A percentile compares a stretch with the other conserved stretches of the same genome.
phyloP scores from a whole-genome alignment of 2,797 vertebrate genomes.

The Hirundo rustica region DNA sequence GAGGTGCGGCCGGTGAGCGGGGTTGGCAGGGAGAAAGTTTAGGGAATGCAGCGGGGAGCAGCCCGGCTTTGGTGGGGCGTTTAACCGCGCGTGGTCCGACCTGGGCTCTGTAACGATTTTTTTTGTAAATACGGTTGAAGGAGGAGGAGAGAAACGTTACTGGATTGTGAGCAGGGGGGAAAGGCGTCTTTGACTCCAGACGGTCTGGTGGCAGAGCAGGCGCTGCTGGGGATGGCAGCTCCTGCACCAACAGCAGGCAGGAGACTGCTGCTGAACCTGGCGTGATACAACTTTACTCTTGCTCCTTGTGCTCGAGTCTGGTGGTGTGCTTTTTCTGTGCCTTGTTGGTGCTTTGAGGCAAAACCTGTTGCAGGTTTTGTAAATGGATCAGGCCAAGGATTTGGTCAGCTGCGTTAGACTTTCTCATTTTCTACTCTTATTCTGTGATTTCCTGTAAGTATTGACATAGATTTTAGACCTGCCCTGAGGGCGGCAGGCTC shows the following conservation, averaged over 20 bases:
- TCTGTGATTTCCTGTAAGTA: not conserved
- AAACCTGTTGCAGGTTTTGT: not conserved
- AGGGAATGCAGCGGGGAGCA: accelerated
- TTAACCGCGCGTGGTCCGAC: accelerated
- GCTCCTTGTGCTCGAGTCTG: accelerated
- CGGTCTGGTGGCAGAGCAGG: accelerated
- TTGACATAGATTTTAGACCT: not conserved
- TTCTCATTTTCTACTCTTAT: not conserved
- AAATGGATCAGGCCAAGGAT: not conserved
- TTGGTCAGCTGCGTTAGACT: not conserved
- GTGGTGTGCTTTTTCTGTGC: accelerated
- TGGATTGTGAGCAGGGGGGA: accelerated
- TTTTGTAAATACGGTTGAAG: not conserved
- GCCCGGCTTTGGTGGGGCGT: accelerated
- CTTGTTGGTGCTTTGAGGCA: not conserved
- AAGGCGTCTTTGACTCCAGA: accelerated
- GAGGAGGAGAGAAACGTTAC: not conserved
- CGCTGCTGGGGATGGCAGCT: not conserved
- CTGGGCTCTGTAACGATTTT: not conserved
- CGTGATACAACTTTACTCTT: accelerated
- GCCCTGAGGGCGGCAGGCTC: not conserved
- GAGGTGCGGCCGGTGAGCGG: not conserved
- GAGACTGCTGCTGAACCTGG: not conserved
- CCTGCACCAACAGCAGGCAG: accelerated
- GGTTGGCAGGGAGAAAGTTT: accelerated